Base-by-base conservation (phyloP, 2,888 invertebrate genomes). In the Diplolepis rosae region DNA sequence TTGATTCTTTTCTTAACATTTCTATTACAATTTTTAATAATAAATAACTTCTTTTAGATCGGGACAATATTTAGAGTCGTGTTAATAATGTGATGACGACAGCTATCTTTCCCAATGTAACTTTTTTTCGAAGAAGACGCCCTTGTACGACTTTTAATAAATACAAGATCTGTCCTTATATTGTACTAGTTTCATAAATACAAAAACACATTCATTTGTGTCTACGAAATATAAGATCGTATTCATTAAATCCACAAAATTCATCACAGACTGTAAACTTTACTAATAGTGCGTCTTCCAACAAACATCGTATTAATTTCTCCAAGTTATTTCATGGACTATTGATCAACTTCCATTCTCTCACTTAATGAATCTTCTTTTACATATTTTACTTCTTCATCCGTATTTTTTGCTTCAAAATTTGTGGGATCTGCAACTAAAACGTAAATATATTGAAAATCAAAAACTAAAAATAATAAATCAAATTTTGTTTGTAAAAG, bases 341-440 rank as follows among this genome's bases (percentile, higher is more conserved):
- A 83, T 74, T 83, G 79, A 68, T 84, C 84, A 11, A 83, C 74
- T 52, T 83, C 82, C 82, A 83, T 84, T 68, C 78, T 71, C 61
- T 83, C 82, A 65, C 27, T 74, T 71, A 79, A 48, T 32, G 52
- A 65, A 51, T 74, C 72, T 39, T 74, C 70, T 15, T 52, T 24
- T 6, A 67, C 30, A 30, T 66, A 51, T 7, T 13, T 50, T 42
- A 6, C 45, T 13, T 56, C 27, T 28, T 56, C 18, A n/a, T 68
- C 9, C 0, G 2, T 56, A 18, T 15, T 32, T 13, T 18, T n/a
- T n/a, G 45, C 51, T 18, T 45, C 42, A 22, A 56, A 7, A 7
- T 13, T 18, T 45, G 2, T n/a, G 11, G 22, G 28, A 18, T 32
- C 56, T 68, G 22, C 13, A 30, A 56, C 6, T 27, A 13, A n/a